A percentile compares a stretch with the other conserved stretches of the same genome.
phyloP scores from a whole-genome alignment of 2,113 vertebrate genomes.

The Clupea harengus region DNA sequence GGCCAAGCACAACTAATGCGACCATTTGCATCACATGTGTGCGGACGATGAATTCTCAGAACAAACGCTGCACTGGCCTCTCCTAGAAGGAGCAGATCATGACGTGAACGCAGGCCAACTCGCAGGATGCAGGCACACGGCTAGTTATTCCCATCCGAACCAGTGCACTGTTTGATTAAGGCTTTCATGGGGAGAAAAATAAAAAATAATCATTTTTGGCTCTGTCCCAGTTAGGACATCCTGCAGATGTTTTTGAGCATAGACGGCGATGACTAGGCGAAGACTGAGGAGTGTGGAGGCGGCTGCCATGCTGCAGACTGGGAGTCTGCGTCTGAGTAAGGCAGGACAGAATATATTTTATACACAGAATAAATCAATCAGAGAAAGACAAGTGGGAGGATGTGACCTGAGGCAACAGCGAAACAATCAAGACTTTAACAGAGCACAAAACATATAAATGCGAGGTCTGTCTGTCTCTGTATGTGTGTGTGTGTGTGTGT shows the following conservation, averaged over 20 bases:
- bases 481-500: neutral
- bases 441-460: neutral
- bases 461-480: neutral
- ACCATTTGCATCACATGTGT: conserved; percentile 6
- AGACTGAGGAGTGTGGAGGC: neutral
- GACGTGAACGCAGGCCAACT: neutral
- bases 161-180: neutral
- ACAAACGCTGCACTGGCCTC: neutral
- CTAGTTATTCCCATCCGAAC: neutral
- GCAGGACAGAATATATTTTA: neutral
- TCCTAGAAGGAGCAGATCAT: neutral
- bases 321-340: neutral
- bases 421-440: conserved; percentile 6
- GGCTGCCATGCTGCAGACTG: neutral
- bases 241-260: neutral
- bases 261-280: neutral
- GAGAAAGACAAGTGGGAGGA: neutral
- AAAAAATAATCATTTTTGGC: neutral
- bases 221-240: neutral
- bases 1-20: neutral
- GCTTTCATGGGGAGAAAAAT: neutral
- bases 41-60: conserved; percentile 7
- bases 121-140: neutral
- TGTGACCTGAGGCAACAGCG: neutral
- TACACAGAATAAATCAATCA: conserved; percentile 8